A percentile compares a stretch with the other conserved stretches of the same genome.
These are phyloP conservation scores for Chrysolina americana DNA, from an alignment of 2,888 invertebrate genomes.

Conservation along the genomic window DNA sequence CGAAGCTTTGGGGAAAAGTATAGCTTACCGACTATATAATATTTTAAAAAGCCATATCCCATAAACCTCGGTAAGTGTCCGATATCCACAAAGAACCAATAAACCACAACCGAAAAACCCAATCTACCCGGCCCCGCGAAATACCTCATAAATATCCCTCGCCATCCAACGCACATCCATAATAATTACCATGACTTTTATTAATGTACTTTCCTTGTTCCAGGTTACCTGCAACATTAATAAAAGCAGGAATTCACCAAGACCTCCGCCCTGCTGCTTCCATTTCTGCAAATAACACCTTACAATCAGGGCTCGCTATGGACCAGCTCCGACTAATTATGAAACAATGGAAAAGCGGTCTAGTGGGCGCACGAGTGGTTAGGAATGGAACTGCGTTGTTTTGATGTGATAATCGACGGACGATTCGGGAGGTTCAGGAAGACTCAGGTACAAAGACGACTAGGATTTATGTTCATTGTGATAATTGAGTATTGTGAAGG, in stretches of 20 bases:
- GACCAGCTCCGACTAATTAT: slow-evolving; percentile 40
- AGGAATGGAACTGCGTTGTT: slow-evolving; percentile 22
- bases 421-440: slow-evolving; percentile 4
- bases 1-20: background rate
- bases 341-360: slow-evolving; percentile 39
- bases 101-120: slow-evolving; percentile 20
- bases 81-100: slow-evolving; percentile 1
- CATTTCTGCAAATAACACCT: slow-evolving; percentile 40
- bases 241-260: slow-evolving; percentile 33
- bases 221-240: slow-evolving; percentile 42
- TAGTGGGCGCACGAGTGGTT: slow-evolving; percentile 5
- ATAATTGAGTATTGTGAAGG: too few species aligned
- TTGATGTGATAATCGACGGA: slow-evolving; percentile 26
- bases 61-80: slow-evolving; percentile 5
- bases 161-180: slow-evolving; percentile 34
- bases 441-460: slow-evolving; percentile 5
- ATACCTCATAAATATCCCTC: slow-evolving; percentile 19
- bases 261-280: slow-evolving; percentile 28
- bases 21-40: background rate
- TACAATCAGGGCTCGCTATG: slow-evolving; percentile 33
- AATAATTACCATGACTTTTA: slow-evolving; percentile 45
- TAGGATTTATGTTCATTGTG: background rate
- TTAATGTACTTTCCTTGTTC: slow-evolving; percentile 47
- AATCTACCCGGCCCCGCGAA: slow-evolving; percentile 16
- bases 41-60: background rate